Conservation (phyloP, 2,113 vertebrate species). For the Osmerus eperlanus region DNA sequence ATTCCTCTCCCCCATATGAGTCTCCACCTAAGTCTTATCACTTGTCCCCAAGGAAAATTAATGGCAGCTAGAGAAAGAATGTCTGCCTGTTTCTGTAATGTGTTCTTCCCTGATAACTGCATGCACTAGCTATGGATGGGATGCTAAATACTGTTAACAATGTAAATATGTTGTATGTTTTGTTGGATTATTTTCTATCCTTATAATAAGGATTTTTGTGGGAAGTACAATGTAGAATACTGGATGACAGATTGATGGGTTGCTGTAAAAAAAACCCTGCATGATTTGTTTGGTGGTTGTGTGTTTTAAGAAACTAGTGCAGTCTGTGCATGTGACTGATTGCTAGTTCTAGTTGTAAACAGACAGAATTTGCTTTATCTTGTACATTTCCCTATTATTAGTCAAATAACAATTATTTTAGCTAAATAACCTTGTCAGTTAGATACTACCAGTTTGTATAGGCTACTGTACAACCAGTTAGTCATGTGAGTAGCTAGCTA, state of each 20-base stretch:
- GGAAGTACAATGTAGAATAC: conserved; percentile 41
- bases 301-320: conserved; percentile 33
- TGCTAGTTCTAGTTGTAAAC: no score
- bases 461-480: no score
- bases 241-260: conserved; percentile 41
- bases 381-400: no score
- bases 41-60: conserved; percentile 32
- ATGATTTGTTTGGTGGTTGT: conserved; percentile 43
- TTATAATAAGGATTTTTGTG: conserved; percentile 24
- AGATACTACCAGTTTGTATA: no score
- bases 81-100: conserved; percentile 28
- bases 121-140: conserved; percentile 25
- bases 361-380: no score
- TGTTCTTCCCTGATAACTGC: conserved; percentile 39
- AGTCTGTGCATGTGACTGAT: conserved; percentile 9
- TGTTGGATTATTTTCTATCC: conserved; percentile 30
- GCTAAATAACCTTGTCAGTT: no score
- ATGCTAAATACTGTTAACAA: conserved; percentile 29
- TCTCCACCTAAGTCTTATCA: conserved; percentile 39
- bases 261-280: conserved; percentile 61
- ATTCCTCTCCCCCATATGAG: conserved; percentile 58
- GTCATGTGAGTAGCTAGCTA: no score
- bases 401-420: no score
- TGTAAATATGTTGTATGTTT: conserved; percentile 16
- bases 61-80: conserved; percentile 27